Evolutionary conservation across 2,113 vertebrate genomes (phyloP).

Genomic region (Nothoprocta pentlandii): DNA sequence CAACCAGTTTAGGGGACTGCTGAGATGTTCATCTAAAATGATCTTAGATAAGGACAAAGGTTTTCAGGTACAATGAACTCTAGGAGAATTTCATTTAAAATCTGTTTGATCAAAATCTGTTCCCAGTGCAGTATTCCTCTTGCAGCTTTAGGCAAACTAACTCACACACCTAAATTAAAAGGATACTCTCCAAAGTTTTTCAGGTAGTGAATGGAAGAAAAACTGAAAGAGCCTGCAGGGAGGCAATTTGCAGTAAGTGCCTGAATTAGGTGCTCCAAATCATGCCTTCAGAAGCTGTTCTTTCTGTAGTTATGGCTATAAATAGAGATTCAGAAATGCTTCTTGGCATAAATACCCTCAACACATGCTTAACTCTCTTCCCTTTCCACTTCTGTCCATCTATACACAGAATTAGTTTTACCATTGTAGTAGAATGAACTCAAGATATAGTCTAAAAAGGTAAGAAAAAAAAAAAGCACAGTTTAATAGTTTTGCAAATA

Average conservation of each 20-base stretch:
- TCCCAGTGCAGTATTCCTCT: background rate
- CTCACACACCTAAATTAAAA: background rate
- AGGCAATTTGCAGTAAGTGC: background rate
- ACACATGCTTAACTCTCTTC: background rate
- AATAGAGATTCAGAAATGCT: background rate
- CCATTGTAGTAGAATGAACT: background rate
- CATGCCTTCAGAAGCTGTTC: background rate
- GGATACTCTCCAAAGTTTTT: background rate
- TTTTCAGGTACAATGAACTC: background rate
- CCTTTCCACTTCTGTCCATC: background rate
- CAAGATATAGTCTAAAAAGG: background rate
- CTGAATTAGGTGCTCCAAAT: background rate
- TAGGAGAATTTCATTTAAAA: background rate
- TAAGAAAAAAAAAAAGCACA: background rate
- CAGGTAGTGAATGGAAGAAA: background rate
- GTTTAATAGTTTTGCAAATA: background rate
- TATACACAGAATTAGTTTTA: background rate
- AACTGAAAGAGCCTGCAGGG: background rate
- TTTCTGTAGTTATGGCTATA: background rate
- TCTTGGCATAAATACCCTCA: background rate
- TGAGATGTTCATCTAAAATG: background rate
- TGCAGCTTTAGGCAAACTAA: background rate
- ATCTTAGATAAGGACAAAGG: background rate
- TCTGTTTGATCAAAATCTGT: fast-evolving
- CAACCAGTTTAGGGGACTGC: background rate